Evolutionary conservation across 30 jellyfish, hydroid and myxozoan species (phyloP).

Genomic region (Rhopilema esculentum): DNA sequence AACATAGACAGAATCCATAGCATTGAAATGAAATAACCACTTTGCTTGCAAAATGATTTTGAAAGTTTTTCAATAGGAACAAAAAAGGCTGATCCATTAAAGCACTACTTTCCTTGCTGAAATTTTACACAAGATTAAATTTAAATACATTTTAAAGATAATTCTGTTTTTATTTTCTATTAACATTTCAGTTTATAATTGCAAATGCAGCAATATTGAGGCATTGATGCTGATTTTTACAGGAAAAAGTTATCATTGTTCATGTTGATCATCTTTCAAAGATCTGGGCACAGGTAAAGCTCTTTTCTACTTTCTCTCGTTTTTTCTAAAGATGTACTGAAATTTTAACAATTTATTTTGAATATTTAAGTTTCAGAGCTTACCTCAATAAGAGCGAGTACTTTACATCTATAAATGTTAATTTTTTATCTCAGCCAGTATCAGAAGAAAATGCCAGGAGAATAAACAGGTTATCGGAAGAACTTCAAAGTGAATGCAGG

Average conservation of each 20-base stretch:
- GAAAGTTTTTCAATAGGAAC: neutral
- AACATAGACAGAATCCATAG: no score
- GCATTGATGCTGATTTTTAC: neutral
- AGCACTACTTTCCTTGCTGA: neutral
- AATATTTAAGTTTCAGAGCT: neutral
- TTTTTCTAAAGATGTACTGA: neutral
- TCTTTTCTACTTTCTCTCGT: neutral
- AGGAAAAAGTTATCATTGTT: constrained; percentile 35
- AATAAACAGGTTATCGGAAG: neutral
- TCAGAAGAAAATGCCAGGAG: constrained; percentile 32
- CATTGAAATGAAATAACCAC: no score
- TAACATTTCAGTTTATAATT: neutral
- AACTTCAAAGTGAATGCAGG: constrained; percentile 19
- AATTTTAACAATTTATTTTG: neutral
- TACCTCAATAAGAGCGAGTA: neutral
- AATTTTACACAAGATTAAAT: neutral
- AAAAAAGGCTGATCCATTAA: neutral
- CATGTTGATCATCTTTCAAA: constrained; percentile 40
- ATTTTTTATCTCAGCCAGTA: constrained; percentile 19
- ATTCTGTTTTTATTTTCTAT: neutral
- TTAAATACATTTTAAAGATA: no score
- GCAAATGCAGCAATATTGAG: neutral
- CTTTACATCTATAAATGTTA: neutral
- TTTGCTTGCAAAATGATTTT: no score
- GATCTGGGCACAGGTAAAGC: constrained; percentile 64